These are phyloP conservation scores for Mystacornis crossleyi DNA, from an alignment of 2,113 vertebrate species.

Conservation along the genomic window DNA sequence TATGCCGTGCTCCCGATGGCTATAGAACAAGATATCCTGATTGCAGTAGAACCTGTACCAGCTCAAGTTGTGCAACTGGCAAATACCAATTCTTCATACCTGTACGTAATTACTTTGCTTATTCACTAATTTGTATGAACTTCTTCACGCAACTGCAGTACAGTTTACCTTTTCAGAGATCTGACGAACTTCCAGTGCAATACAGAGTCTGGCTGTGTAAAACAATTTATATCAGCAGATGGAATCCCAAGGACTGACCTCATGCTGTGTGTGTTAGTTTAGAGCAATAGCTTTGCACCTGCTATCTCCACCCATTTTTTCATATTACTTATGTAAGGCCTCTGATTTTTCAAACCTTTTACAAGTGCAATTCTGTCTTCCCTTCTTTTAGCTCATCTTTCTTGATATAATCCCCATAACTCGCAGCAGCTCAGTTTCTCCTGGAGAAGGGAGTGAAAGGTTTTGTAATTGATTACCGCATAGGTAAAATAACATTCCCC, in stretches of 20 bases:
- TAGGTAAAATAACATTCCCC: neutral
- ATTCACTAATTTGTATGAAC: neutral
- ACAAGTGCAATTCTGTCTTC: neutral
- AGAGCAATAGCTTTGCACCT: neutral
- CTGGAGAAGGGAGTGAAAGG: neutral
- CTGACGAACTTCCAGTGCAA: neutral
- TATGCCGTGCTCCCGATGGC: constrained; percentile 98
- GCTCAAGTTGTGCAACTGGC: constrained; percentile 81
- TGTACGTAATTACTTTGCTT: constrained; percentile 74
- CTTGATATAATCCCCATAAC: neutral
- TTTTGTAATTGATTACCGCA: neutral
- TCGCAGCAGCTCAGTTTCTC: neutral
- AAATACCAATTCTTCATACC: constrained; percentile 86
- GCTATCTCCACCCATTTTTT: neutral
- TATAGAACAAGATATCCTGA: constrained; percentile 91
- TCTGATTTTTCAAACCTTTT: neutral
- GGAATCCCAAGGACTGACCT: neutral
- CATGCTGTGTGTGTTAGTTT: neutral
- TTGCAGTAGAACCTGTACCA: constrained; percentile 85
- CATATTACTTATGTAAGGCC: neutral
- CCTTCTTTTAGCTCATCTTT: neutral
- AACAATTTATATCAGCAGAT: neutral
- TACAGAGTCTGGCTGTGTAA: neutral
- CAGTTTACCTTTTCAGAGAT: neutral
- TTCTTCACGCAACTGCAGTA: neutral